A percentile compares a stretch with the other conserved stretches of the same genome.
These are phyloP conservation scores for Spilosoma lubricipeda DNA, from an alignment of 2,888 invertebrate species.

Conservation along the genomic window DNA sequence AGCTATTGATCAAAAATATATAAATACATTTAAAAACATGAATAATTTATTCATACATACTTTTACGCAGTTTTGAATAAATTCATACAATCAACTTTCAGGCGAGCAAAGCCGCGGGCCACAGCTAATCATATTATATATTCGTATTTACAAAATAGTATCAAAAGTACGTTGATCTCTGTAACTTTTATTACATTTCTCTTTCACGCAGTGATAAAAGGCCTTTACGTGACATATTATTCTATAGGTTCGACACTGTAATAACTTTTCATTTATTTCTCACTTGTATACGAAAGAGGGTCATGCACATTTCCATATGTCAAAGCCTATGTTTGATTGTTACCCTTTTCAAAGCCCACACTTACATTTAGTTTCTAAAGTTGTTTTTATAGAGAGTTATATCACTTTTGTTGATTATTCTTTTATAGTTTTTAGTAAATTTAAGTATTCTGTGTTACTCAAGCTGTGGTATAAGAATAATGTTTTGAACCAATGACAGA, in stretches of 20 bases:
- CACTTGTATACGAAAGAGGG: background rate
- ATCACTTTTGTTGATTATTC: background rate
- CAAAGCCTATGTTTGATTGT: background rate
- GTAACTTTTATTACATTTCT: background rate
- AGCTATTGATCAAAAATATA: too few relatives aligned
- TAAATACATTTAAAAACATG: too few relatives aligned
- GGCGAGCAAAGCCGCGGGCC: too few relatives aligned
- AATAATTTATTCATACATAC: too few relatives aligned
- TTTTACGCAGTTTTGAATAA: too few relatives aligned
- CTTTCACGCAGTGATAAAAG: background rate
- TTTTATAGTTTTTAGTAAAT: background rate
- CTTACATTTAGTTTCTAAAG: background rate
- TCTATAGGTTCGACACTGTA: background rate
- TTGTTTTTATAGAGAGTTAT: background rate
- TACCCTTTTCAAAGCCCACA: conserved; percentile 1
- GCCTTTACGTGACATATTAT: background rate
- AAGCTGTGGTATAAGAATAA: too few relatives aligned
- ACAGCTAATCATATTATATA: too few relatives aligned
- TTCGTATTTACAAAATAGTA: background rate
- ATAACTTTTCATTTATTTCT: conserved; percentile 2
- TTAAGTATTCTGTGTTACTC: background rate
- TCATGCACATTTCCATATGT: background rate
- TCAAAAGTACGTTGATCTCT: background rate
- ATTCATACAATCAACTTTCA: too few relatives aligned
- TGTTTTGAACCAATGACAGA: too few relatives aligned